Percentiles rank a stretch among this genome's conserved stretches.
Conservation (phyloP, 2,888 invertebrate genomes). For the Parthenolecanium corni region DNA sequence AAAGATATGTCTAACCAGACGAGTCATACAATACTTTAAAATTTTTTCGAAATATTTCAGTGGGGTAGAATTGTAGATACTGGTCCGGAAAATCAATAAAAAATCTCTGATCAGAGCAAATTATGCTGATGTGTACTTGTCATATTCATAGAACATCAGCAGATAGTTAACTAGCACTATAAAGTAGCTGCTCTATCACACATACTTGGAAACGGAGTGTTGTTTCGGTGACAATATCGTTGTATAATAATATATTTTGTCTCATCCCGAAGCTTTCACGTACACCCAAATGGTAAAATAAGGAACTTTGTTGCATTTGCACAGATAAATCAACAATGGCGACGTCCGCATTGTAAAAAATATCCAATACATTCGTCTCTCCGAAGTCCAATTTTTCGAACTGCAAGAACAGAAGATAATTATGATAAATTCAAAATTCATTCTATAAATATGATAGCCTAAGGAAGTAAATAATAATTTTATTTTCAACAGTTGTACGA, state of each 20-base stretch:
- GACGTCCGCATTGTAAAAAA: constrained; percentile 97
- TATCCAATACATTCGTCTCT: constrained; percentile 85
- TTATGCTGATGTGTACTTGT: no score
- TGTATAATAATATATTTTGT: constrained; percentile 77
- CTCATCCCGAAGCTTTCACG: constrained; percentile 96
- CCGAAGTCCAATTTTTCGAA: constrained; percentile 97
- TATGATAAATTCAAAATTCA: constrained; percentile 15
- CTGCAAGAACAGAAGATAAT: constrained; percentile 40
- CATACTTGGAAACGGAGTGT: constrained; percentile 76
- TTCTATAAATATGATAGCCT: neutral
- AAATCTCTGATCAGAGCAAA: no score
- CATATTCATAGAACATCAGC: no score
- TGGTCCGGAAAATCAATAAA: no score
- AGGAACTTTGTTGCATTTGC: constrained; percentile 79
- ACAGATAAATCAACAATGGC: constrained; percentile 89
- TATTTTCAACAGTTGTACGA: neutral
- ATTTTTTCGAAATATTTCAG: no score
- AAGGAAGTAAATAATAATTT: neutral
- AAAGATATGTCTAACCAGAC: no score
- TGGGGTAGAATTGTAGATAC: no score
- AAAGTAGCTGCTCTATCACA: no score
- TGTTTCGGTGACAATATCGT: constrained; percentile 77
- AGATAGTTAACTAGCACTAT: no score
- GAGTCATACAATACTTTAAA: no score
- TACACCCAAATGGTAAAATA: constrained; percentile 94